These are phyloP conservation scores for Beroe forskalii DNA, from an alignment of 37 sponge, comb jelly and placozoan species.

Conservation along the genomic window DNA sequence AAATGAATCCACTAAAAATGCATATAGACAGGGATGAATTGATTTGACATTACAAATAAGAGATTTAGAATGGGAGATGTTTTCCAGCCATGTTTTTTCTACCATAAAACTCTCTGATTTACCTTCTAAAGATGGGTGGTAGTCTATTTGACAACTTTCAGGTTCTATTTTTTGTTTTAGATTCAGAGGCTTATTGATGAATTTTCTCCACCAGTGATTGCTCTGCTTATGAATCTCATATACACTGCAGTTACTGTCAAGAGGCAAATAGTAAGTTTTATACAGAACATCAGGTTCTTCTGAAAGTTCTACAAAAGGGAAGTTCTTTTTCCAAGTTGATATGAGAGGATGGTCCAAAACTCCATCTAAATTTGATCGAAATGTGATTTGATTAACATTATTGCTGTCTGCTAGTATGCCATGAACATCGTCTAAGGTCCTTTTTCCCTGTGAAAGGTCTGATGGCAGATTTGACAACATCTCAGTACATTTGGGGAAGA, in stretches of 20 bases:
- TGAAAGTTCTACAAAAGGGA: background rate
- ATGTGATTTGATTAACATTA: background rate
- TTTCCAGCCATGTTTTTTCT: background rate
- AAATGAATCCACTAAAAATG: conserved; percentile 10
- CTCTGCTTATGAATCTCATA: conserved; percentile 31
- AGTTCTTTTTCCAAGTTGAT: background rate
- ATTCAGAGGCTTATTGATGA: conserved; percentile 3
- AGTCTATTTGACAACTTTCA: conserved; percentile 10
- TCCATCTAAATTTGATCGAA: background rate
- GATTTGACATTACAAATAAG: conserved; percentile 30
- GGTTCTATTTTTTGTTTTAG: background rate
- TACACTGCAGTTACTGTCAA: background rate
- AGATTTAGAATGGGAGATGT: background rate
- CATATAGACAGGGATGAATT: background rate
- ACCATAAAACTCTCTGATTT: background rate
- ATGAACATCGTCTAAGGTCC: background rate
- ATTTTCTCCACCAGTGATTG: conserved; percentile 20
- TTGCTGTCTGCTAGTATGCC: background rate
- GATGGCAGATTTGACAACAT: background rate
- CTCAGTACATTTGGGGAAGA: background rate
- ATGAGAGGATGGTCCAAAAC: background rate
- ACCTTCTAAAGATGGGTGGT: background rate
- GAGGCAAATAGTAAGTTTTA: background rate
- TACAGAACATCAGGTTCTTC: background rate
- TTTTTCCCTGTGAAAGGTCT: background rate